phyloP scores from a whole-genome alignment of 2,888 invertebrate genomes.

The Sturmia bella region DNA sequence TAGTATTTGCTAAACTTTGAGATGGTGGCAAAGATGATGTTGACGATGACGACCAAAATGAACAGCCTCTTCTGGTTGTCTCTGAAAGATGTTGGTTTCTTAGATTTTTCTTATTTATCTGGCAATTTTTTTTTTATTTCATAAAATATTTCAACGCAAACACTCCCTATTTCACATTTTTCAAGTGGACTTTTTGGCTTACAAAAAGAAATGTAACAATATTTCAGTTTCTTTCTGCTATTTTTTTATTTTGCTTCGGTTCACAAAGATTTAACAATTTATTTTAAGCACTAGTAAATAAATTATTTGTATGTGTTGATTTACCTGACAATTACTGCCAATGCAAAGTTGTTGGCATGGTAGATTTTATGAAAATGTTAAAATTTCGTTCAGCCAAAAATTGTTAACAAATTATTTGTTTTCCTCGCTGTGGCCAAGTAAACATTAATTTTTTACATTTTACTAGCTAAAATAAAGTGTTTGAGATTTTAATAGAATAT shows the following conservation, averaged over 20 bases:
- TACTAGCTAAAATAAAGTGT: not conserved
- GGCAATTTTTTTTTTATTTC: conserved; percentile 75
- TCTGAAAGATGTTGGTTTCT: conserved; percentile 26
- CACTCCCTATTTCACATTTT: conserved; percentile 61
- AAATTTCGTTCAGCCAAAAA: not conserved
- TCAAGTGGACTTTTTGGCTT: conserved; percentile 38
- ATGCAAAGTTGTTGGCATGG: conserved; percentile 57
- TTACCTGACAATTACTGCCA: conserved; percentile 63
- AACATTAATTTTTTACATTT: conserved; percentile 36
- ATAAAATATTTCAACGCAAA: conserved; percentile 72
- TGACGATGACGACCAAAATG: conserved; percentile 51
- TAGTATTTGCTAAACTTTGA: not conserved
- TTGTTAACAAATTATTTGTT: conserved; percentile 49
- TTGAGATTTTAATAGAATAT: conserved; percentile 18
- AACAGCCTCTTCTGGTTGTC: conserved; percentile 54
- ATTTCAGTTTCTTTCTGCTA: not conserved
- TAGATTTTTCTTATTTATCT: conserved; percentile 72
- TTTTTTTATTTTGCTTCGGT: not conserved
- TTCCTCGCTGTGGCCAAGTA: conserved; percentile 14
- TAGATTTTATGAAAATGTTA: conserved; percentile 30
- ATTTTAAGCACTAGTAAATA: conserved; percentile 35
- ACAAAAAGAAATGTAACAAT: conserved; percentile 5
- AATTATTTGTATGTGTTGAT: conserved; percentile 58
- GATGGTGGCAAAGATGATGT: conserved; percentile 61
- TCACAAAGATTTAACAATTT: conserved; percentile 23